phyloP scores from a whole-genome alignment of 2,888 invertebrate genomes.

The Doris montereyensis region DNA sequence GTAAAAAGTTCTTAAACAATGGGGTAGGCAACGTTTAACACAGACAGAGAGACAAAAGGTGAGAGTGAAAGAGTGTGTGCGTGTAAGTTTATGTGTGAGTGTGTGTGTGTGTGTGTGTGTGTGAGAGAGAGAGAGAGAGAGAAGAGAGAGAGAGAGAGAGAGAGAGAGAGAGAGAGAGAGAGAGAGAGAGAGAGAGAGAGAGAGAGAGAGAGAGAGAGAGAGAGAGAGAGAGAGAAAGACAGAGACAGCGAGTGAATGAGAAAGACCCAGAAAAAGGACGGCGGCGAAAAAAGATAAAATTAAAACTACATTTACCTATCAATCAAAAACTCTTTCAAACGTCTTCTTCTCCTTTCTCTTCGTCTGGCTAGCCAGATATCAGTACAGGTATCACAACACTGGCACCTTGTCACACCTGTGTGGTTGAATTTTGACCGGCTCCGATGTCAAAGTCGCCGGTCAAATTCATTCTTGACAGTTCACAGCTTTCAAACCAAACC shows the following conservation, averaged over 20 bases:
- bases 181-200: constrained; percentile 12
- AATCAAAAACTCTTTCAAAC: no score
- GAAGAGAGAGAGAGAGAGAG: background rate
- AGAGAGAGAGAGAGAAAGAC: constrained; percentile 14
- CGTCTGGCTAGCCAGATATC: no score
- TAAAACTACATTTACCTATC: no score
- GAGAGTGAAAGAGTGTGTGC: background rate
- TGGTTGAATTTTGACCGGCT: no score
- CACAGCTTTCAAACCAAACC: no score
- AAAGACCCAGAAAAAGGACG: background rate
- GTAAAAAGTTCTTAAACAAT: no score
- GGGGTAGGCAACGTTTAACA: no score
- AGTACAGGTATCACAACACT: no score
- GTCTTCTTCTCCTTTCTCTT: no score
- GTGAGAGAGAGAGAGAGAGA: constrained; percentile 17
- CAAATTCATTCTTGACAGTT: no score
- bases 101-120: constrained; percentile 8
- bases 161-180: constrained; percentile 29
- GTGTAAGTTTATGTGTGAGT: background rate
- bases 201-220: constrained; percentile 11
- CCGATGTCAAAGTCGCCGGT: no score
- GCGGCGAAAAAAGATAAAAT: background rate
- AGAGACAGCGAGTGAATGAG: constrained; percentile 12
- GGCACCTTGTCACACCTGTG: no score
- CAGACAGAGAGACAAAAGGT: background rate